Evolutionary conservation across 2,888 invertebrate genomes (phyloP), one percentile per base, ranked within the genome.

Genomic region (Leucoptera coffeella): DNA sequence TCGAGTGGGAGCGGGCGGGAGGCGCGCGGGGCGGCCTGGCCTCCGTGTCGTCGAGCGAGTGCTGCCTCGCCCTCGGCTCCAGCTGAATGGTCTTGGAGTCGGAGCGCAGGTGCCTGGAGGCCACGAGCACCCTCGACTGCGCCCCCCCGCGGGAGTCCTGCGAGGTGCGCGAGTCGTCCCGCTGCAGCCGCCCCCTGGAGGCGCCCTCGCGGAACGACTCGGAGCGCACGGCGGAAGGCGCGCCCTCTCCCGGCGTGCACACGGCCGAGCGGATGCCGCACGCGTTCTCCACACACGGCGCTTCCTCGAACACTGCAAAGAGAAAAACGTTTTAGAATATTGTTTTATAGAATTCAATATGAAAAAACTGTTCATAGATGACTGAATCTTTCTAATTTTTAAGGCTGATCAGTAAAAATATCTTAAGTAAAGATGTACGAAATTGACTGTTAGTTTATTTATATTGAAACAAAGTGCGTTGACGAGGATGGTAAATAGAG

Each of bases 271-370:
- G 49, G 41, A 60, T 58, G 1, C 60, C 71, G 41, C 65, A 65
- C 30, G 69, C 59, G 51, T 73, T 71, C 32, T 75, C 73, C 10
- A 67, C 56, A 1, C 73, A 72, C 22, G 78, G 75, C 31, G 81
- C 77, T 44, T 86, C 86, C 43, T 85, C 85, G 48, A 86, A 86
- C 29, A 86, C 85, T 86, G 45, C 1, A 51, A 42, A 30, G 22
- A 35, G 14, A 7, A 17, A 17, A 17, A 17, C 9, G n/a, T n/a
- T n/a, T n/a, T n/a, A n/a, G n/a, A n/a, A n/a, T n/a, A n/a, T n/a
- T n/a, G n/a, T n/a, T n/a, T n/a, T n/a, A n/a, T n/a, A n/a, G n/a
- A n/a, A n/a, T n/a, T n/a, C n/a, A n/a, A n/a, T n/a, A n/a, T n/a
- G n/a, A n/a, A n/a, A n/a, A n/a, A n/a, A n/a, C n/a, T n/a, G n/a